phyloP scores from a whole-genome alignment of 2,888 invertebrate genomes.

The Polyommatus icarus region DNA sequence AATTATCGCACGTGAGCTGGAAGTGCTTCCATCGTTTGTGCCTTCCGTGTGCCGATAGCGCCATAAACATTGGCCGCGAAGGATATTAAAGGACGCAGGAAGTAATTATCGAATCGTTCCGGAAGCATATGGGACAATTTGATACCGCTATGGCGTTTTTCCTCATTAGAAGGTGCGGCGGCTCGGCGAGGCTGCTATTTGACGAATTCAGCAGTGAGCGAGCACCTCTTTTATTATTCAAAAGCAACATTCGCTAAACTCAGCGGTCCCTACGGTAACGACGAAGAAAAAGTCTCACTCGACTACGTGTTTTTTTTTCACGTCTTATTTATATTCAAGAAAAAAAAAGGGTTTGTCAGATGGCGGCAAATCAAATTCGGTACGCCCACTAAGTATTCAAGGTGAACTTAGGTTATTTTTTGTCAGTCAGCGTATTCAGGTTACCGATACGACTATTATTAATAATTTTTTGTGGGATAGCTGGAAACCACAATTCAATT shows the following conservation, averaged over 20 bases:
- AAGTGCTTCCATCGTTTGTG: constrained; percentile 51
- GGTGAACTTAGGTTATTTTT: constrained; percentile 70
- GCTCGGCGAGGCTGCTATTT: constrained; percentile 43
- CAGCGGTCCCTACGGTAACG: constrained; percentile 57
- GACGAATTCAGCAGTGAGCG: constrained; percentile 63
- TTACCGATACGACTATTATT: constrained; percentile 55
- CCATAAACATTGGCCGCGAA: constrained; percentile 64
- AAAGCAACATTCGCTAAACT: constrained; percentile 72
- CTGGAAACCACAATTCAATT: constrained; percentile 32
- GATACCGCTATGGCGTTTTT: constrained; percentile 47
- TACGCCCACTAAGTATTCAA: constrained; percentile 70
- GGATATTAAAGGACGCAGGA: constrained; percentile 72
- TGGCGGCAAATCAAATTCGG: constrained; percentile 75
- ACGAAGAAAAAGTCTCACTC: constrained; percentile 60
- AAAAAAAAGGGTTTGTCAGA: constrained; percentile 78
- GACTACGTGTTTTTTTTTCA: constrained; percentile 64
- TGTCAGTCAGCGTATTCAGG: constrained; percentile 58
- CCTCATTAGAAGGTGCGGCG: constrained; percentile 41
- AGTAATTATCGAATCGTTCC: constrained; percentile 75
- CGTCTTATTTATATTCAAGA: constrained; percentile 76
- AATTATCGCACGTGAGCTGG: constrained; percentile 49
- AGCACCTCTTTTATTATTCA: constrained; percentile 70
- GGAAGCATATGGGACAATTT: constrained; percentile 62
- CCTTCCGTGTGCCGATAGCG: constrained; percentile 63
- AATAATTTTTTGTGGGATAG: constrained; percentile 40